phyloP scores from a whole-genome alignment of 2,797 vertebrate genomes.

The Pyrocephalus nanus region DNA sequence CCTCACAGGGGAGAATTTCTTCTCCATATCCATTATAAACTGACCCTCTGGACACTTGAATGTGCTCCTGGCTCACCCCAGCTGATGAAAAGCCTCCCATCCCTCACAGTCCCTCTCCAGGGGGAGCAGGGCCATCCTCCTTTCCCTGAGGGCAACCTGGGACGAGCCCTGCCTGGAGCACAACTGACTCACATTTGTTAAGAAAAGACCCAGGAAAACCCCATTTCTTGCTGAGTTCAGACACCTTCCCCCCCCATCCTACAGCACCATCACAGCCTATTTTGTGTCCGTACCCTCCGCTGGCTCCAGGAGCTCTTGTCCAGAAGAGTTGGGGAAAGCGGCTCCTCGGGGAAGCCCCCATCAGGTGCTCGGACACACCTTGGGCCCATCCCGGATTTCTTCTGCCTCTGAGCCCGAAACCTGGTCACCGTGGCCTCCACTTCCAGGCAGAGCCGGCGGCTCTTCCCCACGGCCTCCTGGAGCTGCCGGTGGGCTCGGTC shows the following conservation, averaged over 20 bases:
- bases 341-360: slow-evolving; percentile 55
- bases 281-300: not conserved
- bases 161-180: not conserved
- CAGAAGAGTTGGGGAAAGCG: slow-evolving; percentile 57
- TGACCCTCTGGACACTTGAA: too few relatives aligned
- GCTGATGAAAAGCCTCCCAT: not conserved
- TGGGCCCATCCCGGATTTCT: not conserved
- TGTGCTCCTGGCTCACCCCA: not conserved
- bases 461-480: slow-evolving; percentile 81
- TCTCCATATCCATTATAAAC: too few relatives aligned
- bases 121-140: not conserved
- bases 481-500: slow-evolving; percentile 80
- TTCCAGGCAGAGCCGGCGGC: slow-evolving; percentile 84
- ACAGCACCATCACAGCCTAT: accelerated
- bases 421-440: slow-evolving; percentile 83
- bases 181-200: accelerated
- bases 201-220: not conserved
- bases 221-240: too few relatives aligned
- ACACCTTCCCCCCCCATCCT: not conserved
- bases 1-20: not conserved
- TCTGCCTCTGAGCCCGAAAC: slow-evolving; percentile 82
- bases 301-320: slow-evolving; percentile 65
- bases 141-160: not conserved
- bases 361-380: not conserved
- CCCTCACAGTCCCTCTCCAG: not conserved